Conservation (phyloP, 2,113 vertebrate species). For the Myrmecophaga tridactyla region DNA sequence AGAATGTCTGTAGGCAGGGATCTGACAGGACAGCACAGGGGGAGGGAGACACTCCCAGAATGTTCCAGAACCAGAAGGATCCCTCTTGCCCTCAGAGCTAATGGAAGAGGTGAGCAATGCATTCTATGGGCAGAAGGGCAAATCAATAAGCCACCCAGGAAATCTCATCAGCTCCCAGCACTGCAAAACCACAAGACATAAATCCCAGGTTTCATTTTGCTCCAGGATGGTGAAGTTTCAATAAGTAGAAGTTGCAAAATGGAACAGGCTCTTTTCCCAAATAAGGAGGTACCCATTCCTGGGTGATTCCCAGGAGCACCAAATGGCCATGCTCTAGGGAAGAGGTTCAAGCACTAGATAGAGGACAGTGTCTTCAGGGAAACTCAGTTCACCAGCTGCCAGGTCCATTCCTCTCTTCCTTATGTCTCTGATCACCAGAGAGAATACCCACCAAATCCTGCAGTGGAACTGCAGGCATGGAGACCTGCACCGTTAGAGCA, state of each 20-base stretch:
- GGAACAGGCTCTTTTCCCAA: neutral
- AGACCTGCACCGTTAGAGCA: neutral
- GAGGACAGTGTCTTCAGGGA: neutral
- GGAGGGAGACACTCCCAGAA: no score
- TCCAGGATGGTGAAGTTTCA: neutral
- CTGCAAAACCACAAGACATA: neutral
- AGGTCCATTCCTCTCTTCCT: no score
- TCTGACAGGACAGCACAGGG: no score
- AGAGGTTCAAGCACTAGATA: neutral
- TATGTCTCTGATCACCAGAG: neutral
- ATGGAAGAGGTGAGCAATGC: no score
- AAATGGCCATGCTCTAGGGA: no score
- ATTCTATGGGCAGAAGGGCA: no score
- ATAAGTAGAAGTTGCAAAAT: neutral
- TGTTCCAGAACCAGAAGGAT: no score
- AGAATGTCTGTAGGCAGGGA: no score
- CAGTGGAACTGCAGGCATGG: neutral
- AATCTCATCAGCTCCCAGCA: neutral
- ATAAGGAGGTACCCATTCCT: neutral
- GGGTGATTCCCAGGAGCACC: neutral
- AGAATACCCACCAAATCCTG: neutral
- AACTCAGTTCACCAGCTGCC: neutral
- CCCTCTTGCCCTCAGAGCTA: no score
- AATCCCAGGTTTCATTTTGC: neutral
- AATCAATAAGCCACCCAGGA: no score